Conservation (phyloP, 2,888 invertebrate species). For the Busseola fusca region DNA sequence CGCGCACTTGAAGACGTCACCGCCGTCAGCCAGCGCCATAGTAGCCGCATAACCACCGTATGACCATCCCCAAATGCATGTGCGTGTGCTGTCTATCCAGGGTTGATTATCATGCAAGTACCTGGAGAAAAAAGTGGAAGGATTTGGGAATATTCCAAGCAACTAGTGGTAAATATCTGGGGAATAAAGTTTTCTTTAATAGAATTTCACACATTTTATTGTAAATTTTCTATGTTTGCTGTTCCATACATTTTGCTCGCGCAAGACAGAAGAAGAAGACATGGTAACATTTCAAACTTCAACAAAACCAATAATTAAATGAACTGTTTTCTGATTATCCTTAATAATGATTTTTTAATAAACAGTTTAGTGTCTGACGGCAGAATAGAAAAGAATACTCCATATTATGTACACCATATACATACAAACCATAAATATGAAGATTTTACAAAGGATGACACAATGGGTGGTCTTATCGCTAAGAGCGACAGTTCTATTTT, state of each 20-base stretch:
- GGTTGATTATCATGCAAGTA: conserved; percentile 90
- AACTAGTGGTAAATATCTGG: background rate
- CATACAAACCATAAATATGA: too few species aligned
- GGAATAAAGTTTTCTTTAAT: background rate
- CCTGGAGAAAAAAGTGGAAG: conserved; percentile 73
- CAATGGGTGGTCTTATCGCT: too few species aligned
- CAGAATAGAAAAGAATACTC: too few species aligned
- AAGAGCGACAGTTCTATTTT: too few species aligned
- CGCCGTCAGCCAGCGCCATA: conserved; percentile 94
- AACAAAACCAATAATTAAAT: background rate
- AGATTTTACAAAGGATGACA: too few species aligned
- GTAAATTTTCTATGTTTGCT: background rate
- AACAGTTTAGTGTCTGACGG: background rate
- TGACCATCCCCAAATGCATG: conserved; percentile 99
- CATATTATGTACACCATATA: too few species aligned
- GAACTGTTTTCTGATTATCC: background rate
- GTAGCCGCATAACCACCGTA: conserved; percentile 98
- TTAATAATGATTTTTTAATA: background rate
- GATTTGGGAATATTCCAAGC: background rate
- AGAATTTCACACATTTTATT: background rate
- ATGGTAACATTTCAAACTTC: background rate
- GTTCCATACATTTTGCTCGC: background rate
- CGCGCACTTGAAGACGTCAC: conserved; percentile 96
- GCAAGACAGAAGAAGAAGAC: too few species aligned
- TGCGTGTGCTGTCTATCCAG: conserved; percentile 94